phyloP scores from a whole-genome alignment of 2,113 vertebrate genomes.

The Oceanodroma tethys region DNA sequence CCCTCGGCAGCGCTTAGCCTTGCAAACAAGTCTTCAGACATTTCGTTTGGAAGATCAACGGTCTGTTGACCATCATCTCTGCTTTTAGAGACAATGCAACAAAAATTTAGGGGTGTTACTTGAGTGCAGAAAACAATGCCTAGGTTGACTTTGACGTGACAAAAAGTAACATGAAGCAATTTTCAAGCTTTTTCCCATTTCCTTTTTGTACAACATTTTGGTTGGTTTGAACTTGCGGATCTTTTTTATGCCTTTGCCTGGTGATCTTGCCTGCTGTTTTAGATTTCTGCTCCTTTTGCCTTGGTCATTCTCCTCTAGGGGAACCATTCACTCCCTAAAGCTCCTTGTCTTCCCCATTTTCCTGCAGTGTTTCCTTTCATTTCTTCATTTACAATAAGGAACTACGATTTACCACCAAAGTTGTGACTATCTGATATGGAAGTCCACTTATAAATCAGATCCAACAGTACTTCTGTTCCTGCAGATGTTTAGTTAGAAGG shows the following conservation, averaged over 20 bases:
- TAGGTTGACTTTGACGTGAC: not conserved
- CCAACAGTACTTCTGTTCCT: not conserved
- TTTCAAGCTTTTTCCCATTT: not conserved
- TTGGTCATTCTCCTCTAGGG: not conserved
- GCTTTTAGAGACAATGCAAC: not conserved
- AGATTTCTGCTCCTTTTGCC: not conserved
- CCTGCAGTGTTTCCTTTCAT: not conserved
- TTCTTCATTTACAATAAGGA: not conserved
- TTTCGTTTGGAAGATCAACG: not conserved
- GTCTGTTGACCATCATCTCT: not conserved
- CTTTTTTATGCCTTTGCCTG: not conserved
- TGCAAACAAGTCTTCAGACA: not conserved
- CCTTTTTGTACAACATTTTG: fast-evolving
- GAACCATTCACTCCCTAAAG: not conserved
- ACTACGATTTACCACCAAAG: not conserved
- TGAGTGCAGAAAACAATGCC: not conserved
- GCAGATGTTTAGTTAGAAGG: not conserved
- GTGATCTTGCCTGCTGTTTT: not conserved
- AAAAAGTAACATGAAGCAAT: not conserved
- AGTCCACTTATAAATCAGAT: not conserved
- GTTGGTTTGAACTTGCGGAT: not conserved
- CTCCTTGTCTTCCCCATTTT: not conserved
- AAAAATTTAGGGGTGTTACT: not conserved
- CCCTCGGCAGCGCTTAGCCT: fast-evolving
- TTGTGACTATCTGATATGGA: not conserved